Base-by-base conservation (phyloP, 2,888 invertebrate genomes). In the Polyommatus iphigenia region DNA sequence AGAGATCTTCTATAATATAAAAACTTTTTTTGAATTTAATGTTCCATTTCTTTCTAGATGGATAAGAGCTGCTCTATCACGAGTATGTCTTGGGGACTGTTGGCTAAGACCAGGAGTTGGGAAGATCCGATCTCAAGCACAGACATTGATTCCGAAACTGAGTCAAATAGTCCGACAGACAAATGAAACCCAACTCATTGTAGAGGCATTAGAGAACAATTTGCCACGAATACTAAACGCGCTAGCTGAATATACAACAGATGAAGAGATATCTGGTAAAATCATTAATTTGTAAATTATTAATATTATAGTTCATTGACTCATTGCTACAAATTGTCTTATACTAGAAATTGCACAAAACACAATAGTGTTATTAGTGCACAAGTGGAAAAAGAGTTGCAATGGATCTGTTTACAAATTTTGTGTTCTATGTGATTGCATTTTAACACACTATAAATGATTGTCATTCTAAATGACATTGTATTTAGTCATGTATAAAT, bases 81-180 rank as follows among this genome's bases (percentile, higher is more conserved):
- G 94, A 0, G 89, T 94, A 6, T 94, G 92, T 79, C 89, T 94
- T 0, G 94, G 94, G 1, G 90, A 92, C 0, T 87, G 89, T 81
- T 94, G 94, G 94, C 86, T 94, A 0, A 88, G 94, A 0, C 94
- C 94, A 0, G 94, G 94, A 0, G 88, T 90, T 0, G 94, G 94
- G 62, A 94, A 92, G 81, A 94, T 94, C 75, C 84, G 94, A 1
- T 88, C 88, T 0, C 94, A 94, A 84, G 94, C 94, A 0, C 93
- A 93, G 80, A 89, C 89, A 0, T 83, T 94, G 2, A 91, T 94
- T 80, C 94, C 93, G 0, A 93, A 92, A 78, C 84, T 94, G 2
- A 90, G 89, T 78, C 91, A 91, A 82, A 91, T 94, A 41, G 88
- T 94, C 1, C 83, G 87, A 3, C 87, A 89, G 77, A 90, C 91